Base-by-base conservation (phyloP, 2,797 vertebrate species). In the Hyperoplus immaculatus region DNA sequence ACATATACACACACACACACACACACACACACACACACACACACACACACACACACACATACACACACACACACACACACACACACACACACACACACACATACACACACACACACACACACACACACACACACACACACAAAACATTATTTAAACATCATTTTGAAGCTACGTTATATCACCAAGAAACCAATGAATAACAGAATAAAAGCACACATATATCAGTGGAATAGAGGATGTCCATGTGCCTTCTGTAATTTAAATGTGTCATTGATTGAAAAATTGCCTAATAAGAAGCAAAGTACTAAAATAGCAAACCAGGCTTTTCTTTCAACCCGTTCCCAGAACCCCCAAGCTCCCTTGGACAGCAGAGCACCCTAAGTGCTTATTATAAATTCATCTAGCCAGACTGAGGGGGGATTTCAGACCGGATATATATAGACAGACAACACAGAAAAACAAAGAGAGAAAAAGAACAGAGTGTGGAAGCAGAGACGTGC, bases 311-410 rank as follows among this genome's bases (percentile, higher is more conserved):
- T 45, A 81, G 70, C 45, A 3, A 85, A 69, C 53, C 56, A 15
- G 50, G 51, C 54, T 77, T 84, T 85, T 73, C 82, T 79, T 88
- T 88, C 75, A 82, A 51, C 45, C 79, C 61, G 51, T 85, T 89
- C 87, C 84, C 83, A 53, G 63, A 91, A 81, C 69, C 76, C 78
- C 73, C 54, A 57, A 77, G 78, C 84, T 69, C 74, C 83, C 80
- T 78, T 76, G 60, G 82, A 88, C 82, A 80, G 72, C 73, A 69
- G 62, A 81, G 74, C 61, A 75, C 76, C 80, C 78, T 87, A 84
- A 92, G 87, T 89, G 87, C 84, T 90, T 81, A 89, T 93, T 91
- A 92, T 83, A 85, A 86, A 91, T 94, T 92, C 86, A 91, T 89
- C 80, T 60, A 69, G 80, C 72, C 70, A 18, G 85, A 73, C 69